Evolutionary conservation across 2,113 vertebrate species (phyloP).

Genomic region (Crocuta crocuta): DNA sequence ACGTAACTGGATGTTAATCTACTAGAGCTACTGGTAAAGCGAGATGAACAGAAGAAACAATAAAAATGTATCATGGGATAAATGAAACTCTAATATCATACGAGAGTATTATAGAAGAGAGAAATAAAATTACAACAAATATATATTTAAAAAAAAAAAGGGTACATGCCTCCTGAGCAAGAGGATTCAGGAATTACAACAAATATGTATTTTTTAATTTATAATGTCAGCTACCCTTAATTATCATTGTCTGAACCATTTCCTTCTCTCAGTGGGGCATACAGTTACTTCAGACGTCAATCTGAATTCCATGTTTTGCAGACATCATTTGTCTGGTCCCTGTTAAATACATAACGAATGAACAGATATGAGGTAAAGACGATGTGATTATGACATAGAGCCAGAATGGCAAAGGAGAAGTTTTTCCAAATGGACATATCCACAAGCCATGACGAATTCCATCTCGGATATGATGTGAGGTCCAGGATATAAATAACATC

Average conservation of each 20-base stretch:
- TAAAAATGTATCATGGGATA: background rate
- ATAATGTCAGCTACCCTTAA: background rate
- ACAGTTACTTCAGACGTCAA: conserved; percentile 90
- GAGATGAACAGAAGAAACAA: background rate
- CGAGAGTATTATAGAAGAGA: background rate
- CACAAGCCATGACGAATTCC: conserved; percentile 95
- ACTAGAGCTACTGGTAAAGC: background rate
- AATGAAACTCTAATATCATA: background rate
- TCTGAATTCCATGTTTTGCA: conserved; percentile 93
- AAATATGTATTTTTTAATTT: background rate
- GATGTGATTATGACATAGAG: conserved; percentile 94
- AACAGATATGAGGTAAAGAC: conserved; percentile 95
- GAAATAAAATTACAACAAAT: background rate
- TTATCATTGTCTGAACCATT: background rate
- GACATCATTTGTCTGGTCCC: conserved; percentile 95
- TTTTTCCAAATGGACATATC: conserved; percentile 96
- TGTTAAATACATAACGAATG: conserved; percentile 95
- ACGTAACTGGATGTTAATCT: background rate
- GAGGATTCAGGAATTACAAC: conserved; percentile 7
- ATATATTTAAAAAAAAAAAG: background rate
- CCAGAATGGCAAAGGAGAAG: conserved; percentile 95
- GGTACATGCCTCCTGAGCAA: background rate
- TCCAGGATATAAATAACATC: conserved; percentile 97
- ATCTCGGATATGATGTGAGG: conserved; percentile 95
- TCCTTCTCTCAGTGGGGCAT: background rate